A percentile compares a stretch with the other conserved stretches of the same genome.
These are phyloP conservation scores for Drosophila trichaetosa DNA, from an alignment of 2,888 invertebrate genomes.

Conservation along the genomic window DNA sequence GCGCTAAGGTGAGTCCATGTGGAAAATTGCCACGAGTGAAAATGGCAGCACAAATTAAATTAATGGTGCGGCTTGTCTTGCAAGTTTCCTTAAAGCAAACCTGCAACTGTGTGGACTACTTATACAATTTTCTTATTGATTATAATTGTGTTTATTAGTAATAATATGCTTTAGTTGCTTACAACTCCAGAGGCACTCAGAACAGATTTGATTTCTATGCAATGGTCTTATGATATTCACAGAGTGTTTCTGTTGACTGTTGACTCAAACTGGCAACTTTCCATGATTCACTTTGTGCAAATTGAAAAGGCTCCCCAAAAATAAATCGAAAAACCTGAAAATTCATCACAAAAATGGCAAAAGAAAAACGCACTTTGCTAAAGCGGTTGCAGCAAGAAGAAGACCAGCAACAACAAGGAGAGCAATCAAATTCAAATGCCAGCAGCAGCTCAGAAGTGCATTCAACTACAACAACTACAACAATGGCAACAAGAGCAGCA, in stretches of 20 bases:
- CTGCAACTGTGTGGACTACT: not conserved
- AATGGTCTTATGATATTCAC: not conserved
- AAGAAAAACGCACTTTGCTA: conserved; percentile 28
- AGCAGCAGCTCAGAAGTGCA: conserved; percentile 54
- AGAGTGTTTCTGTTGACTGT: too few relatives aligned
- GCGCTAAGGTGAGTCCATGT: conserved; percentile 2
- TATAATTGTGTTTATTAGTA: not conserved
- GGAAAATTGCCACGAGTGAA: conserved; percentile 23
- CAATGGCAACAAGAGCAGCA: not conserved
- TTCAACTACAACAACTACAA: conserved; percentile 48
- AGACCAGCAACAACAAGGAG: not conserved
- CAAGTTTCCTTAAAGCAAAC: not conserved
- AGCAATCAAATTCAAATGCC: conserved; percentile 56
- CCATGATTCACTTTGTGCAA: not conserved
- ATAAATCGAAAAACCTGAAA: conserved; percentile 7
- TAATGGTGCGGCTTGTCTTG: conserved; percentile 18
- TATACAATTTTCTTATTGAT: not conserved
- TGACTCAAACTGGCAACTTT: not conserved
- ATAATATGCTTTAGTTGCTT: not conserved
- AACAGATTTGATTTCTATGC: not conserved
- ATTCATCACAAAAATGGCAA: conserved; percentile 19
- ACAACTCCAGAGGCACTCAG: not conserved
- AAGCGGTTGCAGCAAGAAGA: conserved; percentile 7
- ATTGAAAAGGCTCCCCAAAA: too few relatives aligned
- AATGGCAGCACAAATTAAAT: conserved; percentile 27